Evolutionary conservation across 1,140 invertebrate species (phyloP).

Genomic region (Odontomachus brunneus): DNA sequence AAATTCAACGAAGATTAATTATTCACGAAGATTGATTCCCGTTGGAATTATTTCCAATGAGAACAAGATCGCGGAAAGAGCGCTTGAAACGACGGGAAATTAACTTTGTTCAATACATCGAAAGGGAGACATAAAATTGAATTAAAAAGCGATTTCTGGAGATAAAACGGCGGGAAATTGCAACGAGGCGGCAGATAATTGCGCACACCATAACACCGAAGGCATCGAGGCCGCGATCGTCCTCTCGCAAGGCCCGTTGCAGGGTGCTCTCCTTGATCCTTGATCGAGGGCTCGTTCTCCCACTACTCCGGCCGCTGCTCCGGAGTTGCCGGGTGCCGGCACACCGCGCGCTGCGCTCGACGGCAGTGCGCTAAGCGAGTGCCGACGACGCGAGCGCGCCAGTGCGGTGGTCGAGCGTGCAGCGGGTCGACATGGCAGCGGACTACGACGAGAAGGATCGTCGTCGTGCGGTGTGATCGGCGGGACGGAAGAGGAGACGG

Average conservation of each 20-base stretch:
- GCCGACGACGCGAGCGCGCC: conserved; percentile 43
- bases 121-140: too few relatives aligned
- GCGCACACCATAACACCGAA: too few relatives aligned
- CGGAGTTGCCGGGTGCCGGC: conserved; percentile 54
- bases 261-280: conserved; percentile 18
- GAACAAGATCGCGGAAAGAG: too few relatives aligned
- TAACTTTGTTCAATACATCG: too few relatives aligned
- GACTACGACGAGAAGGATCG: conserved; percentile 81
- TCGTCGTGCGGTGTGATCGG: conserved; percentile 37
- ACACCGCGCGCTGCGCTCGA: conserved; percentile 52
- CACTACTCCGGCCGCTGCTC: background rate
- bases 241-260: background rate
- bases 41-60: too few relatives aligned
- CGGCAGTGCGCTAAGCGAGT: conserved; percentile 60
- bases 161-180: too few relatives aligned
- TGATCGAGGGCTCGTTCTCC: conserved; percentile 10
- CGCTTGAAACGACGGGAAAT: too few relatives aligned
- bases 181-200: too few relatives aligned
- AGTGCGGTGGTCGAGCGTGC: conserved; percentile 10
- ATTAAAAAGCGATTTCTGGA: too few relatives aligned
- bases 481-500: conserved; percentile 27
- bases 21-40: too few relatives aligned
- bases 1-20: too few relatives aligned
- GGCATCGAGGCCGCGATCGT: too few relatives aligned
- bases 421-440: conserved; percentile 79